Evolutionary conservation across 92 coral and sea anemone species (phyloP).

Genomic region (Porites rus): DNA sequence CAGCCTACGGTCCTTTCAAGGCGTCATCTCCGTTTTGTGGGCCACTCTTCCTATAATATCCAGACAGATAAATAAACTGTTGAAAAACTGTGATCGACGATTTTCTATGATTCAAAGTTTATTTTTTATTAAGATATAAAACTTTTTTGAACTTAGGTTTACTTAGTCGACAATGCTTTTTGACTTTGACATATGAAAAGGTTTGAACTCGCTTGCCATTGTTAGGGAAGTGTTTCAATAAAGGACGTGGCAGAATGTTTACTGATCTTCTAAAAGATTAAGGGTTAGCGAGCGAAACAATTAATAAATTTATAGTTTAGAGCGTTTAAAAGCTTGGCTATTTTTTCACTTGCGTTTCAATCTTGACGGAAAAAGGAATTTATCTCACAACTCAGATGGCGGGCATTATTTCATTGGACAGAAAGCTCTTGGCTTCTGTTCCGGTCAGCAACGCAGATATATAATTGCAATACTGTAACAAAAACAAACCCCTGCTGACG

Average conservation of each 20-base stretch:
- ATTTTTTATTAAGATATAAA: too few relatives aligned
- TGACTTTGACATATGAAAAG: too few relatives aligned
- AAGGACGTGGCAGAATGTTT: background rate
- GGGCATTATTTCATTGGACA: background rate
- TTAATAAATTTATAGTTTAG: background rate
- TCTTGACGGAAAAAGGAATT: background rate
- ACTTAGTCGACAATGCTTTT: too few relatives aligned
- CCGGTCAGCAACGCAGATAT: constrained; percentile 1
- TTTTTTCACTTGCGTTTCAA: background rate
- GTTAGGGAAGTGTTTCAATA: background rate
- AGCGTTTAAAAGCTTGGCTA: background rate
- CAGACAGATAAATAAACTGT: too few relatives aligned
- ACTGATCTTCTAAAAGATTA: background rate
- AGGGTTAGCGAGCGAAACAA: background rate
- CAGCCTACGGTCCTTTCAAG: too few relatives aligned
- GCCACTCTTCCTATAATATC: too few relatives aligned
- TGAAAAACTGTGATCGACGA: too few relatives aligned
- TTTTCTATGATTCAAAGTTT: too few relatives aligned
- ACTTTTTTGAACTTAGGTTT: too few relatives aligned
- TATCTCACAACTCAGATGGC: background rate
- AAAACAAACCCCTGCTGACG: background rate
- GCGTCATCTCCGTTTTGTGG: too few relatives aligned
- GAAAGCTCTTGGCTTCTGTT: background rate
- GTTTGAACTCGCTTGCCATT: too few relatives aligned
- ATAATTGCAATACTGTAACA: background rate